phyloP scores from a whole-genome alignment of 2,113 vertebrate species.

The Grammomys surdaster region DNA sequence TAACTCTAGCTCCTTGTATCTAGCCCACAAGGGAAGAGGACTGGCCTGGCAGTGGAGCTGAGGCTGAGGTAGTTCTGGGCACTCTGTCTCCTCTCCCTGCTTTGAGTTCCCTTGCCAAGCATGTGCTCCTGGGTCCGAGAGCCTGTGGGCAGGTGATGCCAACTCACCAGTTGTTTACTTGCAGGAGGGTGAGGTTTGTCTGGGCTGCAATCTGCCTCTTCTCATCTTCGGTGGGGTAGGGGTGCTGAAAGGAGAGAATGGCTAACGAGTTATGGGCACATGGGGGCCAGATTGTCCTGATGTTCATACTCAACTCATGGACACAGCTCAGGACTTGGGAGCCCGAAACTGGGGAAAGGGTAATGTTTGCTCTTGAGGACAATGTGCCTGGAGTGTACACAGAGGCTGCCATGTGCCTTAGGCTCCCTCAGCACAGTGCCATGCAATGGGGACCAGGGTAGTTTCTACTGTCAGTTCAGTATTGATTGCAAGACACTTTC shows the following conservation, averaged over 20 bases:
- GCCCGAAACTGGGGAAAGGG: background rate
- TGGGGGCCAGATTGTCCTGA: background rate
- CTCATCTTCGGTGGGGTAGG: slow-evolving; percentile 99
- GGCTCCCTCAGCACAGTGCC: background rate
- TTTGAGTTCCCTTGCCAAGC: background rate
- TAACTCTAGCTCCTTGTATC: background rate
- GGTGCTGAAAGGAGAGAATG: slow-evolving; percentile 90
- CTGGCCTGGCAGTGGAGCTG: background rate
- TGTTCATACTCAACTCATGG: background rate
- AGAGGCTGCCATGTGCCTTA: background rate
- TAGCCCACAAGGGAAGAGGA: background rate
- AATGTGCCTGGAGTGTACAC: background rate
- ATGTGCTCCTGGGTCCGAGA: background rate
- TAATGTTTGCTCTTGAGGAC: background rate
- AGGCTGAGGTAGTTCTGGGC: background rate
- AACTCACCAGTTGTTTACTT: slow-evolving; percentile 99
- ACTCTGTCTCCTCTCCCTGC: background rate
- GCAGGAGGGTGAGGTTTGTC: slow-evolving; percentile 97
- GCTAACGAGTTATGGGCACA: background rate
- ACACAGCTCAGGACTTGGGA: background rate
- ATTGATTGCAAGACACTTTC: background rate
- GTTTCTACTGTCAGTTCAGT: background rate
- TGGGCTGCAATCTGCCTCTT: slow-evolving; percentile 98
- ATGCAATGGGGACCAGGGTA: background rate
- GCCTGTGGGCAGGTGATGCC: background rate